Conservation (phyloP, 2,113 vertebrate species). For the Ceratotherium simum region DNA sequence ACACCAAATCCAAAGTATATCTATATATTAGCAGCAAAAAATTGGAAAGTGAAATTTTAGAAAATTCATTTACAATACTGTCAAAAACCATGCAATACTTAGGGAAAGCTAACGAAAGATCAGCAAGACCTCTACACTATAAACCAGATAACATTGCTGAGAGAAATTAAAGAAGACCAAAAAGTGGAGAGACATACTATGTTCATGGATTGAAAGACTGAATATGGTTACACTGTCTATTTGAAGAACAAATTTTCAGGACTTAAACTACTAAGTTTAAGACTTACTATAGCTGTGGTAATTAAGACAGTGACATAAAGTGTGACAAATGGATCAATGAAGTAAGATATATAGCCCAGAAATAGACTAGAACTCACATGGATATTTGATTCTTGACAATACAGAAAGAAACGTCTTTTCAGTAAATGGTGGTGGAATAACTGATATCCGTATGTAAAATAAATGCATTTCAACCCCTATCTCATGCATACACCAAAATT, state of each 20-base stretch:
- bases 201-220: neutral
- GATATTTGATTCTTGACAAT: neutral
- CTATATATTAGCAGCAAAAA: neutral
- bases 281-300: neutral
- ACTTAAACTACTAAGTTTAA: neutral
- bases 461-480: neutral
- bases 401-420: neutral
- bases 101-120: neutral
- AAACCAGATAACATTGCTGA: neutral
- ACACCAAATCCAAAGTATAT: neutral
- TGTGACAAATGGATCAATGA: neutral
- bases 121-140: neutral
- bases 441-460: neutral
- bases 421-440: neutral
- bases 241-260: neutral
- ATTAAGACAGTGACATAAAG: neutral
- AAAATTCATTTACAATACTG: neutral
- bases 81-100: neutral
- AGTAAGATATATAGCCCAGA: neutral
- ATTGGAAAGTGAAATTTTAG: neutral
- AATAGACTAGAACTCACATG: neutral
- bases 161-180: neutral
- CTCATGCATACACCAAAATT: neutral
- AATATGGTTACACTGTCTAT: neutral
- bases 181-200: neutral